Evolutionary conservation across 2,797 vertebrate genomes (phyloP), one percentile per base, ranked within the genome.

Genomic region (Hypotaenidia okinawae): DNA sequence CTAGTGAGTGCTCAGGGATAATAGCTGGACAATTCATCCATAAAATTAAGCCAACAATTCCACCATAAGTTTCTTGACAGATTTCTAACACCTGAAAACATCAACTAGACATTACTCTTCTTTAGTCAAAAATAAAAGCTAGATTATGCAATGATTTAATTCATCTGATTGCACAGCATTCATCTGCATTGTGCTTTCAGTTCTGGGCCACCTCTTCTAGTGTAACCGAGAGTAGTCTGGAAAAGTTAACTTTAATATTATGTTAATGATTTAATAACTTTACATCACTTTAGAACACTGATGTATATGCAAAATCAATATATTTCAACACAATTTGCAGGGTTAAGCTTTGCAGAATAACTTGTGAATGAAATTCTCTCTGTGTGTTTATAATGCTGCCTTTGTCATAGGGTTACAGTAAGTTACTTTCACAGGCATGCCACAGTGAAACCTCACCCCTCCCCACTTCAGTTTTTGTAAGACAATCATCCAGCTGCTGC

Each of bases 11-110:
- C 63, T 84, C 80, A 90, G 76, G 70, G 49, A 79, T 93, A 88
- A 96, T 18, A 93, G 86, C 55, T 90, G 74, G 78, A 89, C 78
- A 95, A 89, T 82, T 93, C 86, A 94, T 66, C 81, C 90, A 95
- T 80, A 97, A 96, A 95, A 94, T 94, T 93, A 95, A 95, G 86
- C 23, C 80, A 94, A 89, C 77, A 90, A 75, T 87, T 88, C 47
- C 74, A 84, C 64, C 57, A 11, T 30, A 84, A 95, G 52, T 77
- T 86, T 93, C 70, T 82, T 79, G 59, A 90, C 74, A 92, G 83
- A 79, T 13, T 84, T 84, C 37, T 91, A 28, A 39, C 47, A 95
- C 45, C 47, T 82, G 37, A 91, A 94, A 89, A 88, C 21, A 17
- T 79, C 82, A 95, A 54, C 35, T 76, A 57, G 59, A 84, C 27